Percentiles rank a stretch among this genome's conserved stretches.
phyloP scores from a whole-genome alignment of 2,797 vertebrate species.

The Phalanger gymnotis region DNA sequence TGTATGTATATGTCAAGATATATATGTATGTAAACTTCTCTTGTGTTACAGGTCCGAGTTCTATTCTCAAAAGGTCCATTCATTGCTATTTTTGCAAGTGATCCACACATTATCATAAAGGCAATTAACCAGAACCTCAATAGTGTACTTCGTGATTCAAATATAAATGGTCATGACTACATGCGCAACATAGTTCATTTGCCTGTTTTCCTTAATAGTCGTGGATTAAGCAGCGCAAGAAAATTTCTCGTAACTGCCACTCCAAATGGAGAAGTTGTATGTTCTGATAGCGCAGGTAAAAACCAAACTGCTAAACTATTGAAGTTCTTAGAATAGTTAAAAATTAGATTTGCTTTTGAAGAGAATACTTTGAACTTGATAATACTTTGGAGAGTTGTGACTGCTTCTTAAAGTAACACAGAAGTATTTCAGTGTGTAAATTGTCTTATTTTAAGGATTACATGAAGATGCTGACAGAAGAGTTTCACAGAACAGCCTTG shows the following conservation, averaged over 20 bases:
- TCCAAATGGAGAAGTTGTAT: slow-evolving; percentile 90
- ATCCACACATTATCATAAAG: slow-evolving; percentile 99
- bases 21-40: neutral
- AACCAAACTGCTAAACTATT: accelerated
- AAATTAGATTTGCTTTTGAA: neutral
- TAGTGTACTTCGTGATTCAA: slow-evolving; percentile 96
- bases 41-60: slow-evolving; percentile 90
- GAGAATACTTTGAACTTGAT: neutral
- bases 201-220: slow-evolving; percentile 96
- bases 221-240: slow-evolving; percentile 92
- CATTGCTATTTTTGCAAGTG: slow-evolving; percentile 98
- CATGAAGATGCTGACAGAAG: slow-evolving; percentile 96
- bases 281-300: slow-evolving; percentile 87
- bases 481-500: slow-evolving; percentile 95
- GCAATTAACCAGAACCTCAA: slow-evolving; percentile 99
- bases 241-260: slow-evolving; percentile 88
- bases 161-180: slow-evolving; percentile 98
- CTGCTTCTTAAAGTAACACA: accelerated
- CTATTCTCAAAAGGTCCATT: slow-evolving; percentile 98
- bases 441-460: slow-evolving; percentile 83
- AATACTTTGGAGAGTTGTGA: neutral
- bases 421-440: neutral
- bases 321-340: neutral
- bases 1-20: neutral
- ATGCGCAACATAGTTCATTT: slow-evolving; percentile 98